A percentile compares a stretch with the other conserved stretches of the same genome.
Evolutionary conservation across 1,140 invertebrate species (phyloP).

Genomic region (Heliconius hermathena): DNA sequence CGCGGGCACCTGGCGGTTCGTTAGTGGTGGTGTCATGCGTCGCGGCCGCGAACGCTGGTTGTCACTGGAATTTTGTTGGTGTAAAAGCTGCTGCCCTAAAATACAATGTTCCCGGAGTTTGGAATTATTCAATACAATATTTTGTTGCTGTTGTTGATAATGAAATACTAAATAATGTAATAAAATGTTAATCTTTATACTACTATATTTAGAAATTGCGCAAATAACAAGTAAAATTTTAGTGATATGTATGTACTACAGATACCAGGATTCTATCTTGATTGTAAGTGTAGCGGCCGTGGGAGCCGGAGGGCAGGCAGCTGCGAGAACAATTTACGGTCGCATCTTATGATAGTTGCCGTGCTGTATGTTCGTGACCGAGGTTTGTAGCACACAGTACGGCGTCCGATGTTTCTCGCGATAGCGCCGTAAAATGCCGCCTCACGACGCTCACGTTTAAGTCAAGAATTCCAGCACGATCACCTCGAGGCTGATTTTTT

Average conservation of each 20-base stretch:
- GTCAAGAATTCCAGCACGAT: slow-evolving; percentile 67
- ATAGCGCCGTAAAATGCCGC: slow-evolving; percentile 76
- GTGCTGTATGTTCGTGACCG: slow-evolving; percentile 77
- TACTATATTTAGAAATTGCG: too few species aligned
- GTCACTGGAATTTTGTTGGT: too few species aligned
- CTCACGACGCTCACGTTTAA: slow-evolving; percentile 68
- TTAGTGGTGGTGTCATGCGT: not conserved
- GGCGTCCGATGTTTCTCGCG: slow-evolving; percentile 62
- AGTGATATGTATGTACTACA: not conserved
- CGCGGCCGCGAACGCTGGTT: not conserved
- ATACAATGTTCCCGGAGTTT: too few species aligned
- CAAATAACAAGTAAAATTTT: not conserved
- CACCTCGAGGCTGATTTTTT: slow-evolving; percentile 50
- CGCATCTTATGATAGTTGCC: slow-evolving; percentile 56
- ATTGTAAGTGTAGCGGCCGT: slow-evolving; percentile 40
- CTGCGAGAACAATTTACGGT: slow-evolving; percentile 72
- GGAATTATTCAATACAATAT: too few species aligned
- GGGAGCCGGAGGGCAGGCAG: slow-evolving; percentile 53
- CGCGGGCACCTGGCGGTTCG: slow-evolving; percentile 38
- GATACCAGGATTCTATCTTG: slow-evolving; percentile 10
- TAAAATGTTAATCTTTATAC: too few species aligned
- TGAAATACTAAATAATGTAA: too few species aligned
- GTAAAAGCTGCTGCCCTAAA: too few species aligned
- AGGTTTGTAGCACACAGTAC: slow-evolving; percentile 61
- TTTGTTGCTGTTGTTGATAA: too few species aligned